A percentile compares a stretch with the other conserved stretches of the same genome.
These are phyloP conservation scores for Sericinus montela DNA, from an alignment of 2,888 invertebrate genomes.

Conservation along the genomic window DNA sequence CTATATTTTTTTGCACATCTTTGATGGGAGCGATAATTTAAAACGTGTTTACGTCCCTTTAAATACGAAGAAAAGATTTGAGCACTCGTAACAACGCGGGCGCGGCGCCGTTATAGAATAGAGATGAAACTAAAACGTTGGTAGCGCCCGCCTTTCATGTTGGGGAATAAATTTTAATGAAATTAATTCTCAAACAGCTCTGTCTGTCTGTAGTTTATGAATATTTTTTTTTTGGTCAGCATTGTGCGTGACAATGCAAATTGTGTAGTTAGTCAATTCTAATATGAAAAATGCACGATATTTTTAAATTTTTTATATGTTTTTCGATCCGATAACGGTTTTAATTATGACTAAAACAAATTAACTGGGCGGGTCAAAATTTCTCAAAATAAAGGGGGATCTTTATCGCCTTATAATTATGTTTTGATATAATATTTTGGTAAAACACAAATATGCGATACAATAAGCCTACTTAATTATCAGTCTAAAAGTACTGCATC, in stretches of 20 bases:
- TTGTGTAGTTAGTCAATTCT: constrained; percentile 20
- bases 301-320: neutral
- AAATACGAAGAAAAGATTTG: constrained; percentile 18
- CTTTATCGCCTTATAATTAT: no score
- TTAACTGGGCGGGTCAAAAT: no score
- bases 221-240: constrained; percentile 19
- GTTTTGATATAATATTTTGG: no score
- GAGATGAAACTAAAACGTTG: constrained; percentile 26
- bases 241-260: constrained; percentile 21
- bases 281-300: neutral
- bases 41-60: constrained; percentile 43
- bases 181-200: constrained; percentile 41
- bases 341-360: neutral
- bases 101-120: constrained; percentile 33
- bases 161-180: constrained; percentile 44
- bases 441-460: no score
- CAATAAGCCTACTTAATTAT: no score
- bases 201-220: constrained; percentile 24
- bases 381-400: no score
- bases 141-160: constrained; percentile 28
- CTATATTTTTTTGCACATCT: constrained; percentile 39
- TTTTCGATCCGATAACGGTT: neutral
- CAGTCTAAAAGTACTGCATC: no score
- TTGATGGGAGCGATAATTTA: constrained; percentile 49
- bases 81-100: constrained; percentile 29